A percentile compares a stretch with the other conserved stretches of the same genome.
Evolutionary conservation across 2,888 invertebrate species (phyloP).

Genomic region (Aphidius colemani): DNA sequence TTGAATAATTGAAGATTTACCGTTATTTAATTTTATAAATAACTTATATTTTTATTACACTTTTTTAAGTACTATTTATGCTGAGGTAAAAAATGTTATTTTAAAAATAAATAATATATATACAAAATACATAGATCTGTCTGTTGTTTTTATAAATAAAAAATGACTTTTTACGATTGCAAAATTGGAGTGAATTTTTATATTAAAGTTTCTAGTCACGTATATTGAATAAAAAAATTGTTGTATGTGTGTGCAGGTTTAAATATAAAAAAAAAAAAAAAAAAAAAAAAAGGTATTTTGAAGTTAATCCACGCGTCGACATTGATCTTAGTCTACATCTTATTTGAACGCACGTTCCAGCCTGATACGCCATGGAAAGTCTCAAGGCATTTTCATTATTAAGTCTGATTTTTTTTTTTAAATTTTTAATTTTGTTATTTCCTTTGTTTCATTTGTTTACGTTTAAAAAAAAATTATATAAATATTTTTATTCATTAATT

Average conservation of each 20-base stretch:
- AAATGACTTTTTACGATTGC: slow-evolving; percentile 1
- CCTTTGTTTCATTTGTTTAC: slow-evolving; percentile 8
- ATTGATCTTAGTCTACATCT: slow-evolving; percentile 22
- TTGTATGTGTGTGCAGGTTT: background rate
- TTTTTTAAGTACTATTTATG: no score
- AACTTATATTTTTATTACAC: no score
- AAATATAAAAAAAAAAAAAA: background rate
- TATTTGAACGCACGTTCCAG: slow-evolving; percentile 43
- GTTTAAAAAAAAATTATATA: background rate
- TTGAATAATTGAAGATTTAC: no score
- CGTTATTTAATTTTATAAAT: no score
- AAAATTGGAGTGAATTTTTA: background rate
- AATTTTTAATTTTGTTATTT: slow-evolving; percentile 25
- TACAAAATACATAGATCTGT: background rate
- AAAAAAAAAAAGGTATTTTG: background rate
- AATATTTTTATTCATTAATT: slow-evolving; percentile 16
- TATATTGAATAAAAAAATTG: background rate
- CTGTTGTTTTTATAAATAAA: background rate
- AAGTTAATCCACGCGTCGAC: slow-evolving; percentile 19
- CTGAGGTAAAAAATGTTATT: background rate
- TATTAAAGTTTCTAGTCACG: slow-evolving; percentile 11
- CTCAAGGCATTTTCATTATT: slow-evolving; percentile 8
- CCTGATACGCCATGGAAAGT: slow-evolving; percentile 43
- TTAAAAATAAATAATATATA: background rate
- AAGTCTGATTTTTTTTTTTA: slow-evolving; percentile 19